Evolutionary conservation across 2,888 invertebrate species (phyloP), one percentile per base, ranked within the genome.

Genomic region (Lithosia quadra): DNA sequence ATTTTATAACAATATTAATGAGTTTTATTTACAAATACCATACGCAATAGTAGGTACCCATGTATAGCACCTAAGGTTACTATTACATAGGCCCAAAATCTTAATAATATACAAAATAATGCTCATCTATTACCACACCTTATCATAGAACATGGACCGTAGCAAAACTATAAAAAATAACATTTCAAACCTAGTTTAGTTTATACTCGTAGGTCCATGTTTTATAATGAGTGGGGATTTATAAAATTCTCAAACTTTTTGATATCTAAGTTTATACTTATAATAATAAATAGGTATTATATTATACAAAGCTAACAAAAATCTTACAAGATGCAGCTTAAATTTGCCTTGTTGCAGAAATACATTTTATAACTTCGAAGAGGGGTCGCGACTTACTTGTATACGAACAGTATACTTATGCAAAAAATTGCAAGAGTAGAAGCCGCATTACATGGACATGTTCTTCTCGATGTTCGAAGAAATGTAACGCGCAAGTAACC

Each of bases 291-390:
- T 49, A n/a, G n/a, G n/a, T 8, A 49, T 49, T n/a, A n/a, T 18
- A 4, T 7, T 22, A 55, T 11, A 58, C 13, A 10, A 22, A 24
- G 5, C 56, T 15, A 56, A 24, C 15, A 15, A 8, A 28, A 18
- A 18, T 58, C 33, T 1, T 9, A 11, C 58, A 58, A 58, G 24
- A n/a, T 49, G 61, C 55, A 15, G 69, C 55, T 24, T 5, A 59
- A 8, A 33, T 28, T 36, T 70, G 22, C 28, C 33, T 82, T 85
- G 74, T 89, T 91, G 21, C 90, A 92, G 93, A 91, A 83, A 91
- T 93, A 70, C 88, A 91, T 75, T 93, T 88, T 79, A 93, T 93
- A 74, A 85, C 86, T 18, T 93, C 93, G 36, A 91, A 91, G 77
- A 92, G 87, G 67, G 93, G 93, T 4, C 79, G 87, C 64, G 78